phyloP scores from a whole-genome alignment of 92 coral and sea anemone species.

The Nematostella vectensis region DNA sequence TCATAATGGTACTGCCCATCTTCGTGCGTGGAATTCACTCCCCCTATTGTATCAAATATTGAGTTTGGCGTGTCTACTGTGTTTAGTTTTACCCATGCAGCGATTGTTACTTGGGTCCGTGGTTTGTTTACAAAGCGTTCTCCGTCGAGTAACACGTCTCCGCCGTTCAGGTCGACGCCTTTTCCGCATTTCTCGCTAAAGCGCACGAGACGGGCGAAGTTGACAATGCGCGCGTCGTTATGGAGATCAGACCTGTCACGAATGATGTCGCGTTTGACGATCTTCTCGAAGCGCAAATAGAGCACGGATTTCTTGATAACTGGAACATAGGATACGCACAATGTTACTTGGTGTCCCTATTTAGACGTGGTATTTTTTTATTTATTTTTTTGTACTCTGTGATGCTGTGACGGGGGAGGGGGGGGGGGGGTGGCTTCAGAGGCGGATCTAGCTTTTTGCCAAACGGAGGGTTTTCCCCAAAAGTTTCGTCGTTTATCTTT shows the following conservation, averaged over 20 bases:
- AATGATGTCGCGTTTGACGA: constrained; percentile 62
- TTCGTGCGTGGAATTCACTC: constrained; percentile 64
- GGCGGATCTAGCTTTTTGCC: too few species aligned
- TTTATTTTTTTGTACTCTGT: constrained; percentile 6
- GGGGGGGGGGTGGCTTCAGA: too few species aligned
- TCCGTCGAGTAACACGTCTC: constrained; percentile 79
- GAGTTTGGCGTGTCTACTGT: constrained; percentile 60
- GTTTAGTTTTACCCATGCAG: constrained; percentile 79
- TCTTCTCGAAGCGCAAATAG: constrained; percentile 85
- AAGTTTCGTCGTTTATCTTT: too few species aligned
- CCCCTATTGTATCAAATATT: constrained; percentile 88
- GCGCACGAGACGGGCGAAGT: constrained; percentile 77
- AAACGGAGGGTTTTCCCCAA: too few species aligned
- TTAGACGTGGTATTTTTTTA: too few species aligned
- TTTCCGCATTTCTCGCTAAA: constrained; percentile 92
- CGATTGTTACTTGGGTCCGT: constrained; percentile 65
- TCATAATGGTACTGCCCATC: constrained; percentile 77
- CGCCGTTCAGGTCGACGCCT: constrained; percentile 88
- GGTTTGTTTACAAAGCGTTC: constrained; percentile 69
- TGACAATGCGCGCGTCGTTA: constrained; percentile 82
- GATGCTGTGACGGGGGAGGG: too few species aligned
- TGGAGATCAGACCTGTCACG: constrained; percentile 69
- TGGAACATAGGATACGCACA: too few species aligned
- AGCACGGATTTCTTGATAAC: constrained; percentile 72
- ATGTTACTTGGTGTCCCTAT: too few species aligned